Conservation (phyloP, 2,888 invertebrate genomes). For the Drosophila greeni region DNA sequence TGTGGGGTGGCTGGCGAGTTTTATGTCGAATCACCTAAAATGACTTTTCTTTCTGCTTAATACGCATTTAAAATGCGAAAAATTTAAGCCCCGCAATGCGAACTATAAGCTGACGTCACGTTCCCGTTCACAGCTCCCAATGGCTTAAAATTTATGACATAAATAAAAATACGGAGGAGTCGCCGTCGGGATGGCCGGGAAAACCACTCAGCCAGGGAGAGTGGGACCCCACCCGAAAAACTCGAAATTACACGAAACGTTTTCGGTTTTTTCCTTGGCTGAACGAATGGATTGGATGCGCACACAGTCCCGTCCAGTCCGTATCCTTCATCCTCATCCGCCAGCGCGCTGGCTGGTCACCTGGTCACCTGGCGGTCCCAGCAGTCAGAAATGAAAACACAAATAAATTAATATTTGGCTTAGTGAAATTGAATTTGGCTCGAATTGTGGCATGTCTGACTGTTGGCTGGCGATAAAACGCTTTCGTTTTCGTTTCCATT, state of each 20-base stretch:
- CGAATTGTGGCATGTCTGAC: slow-evolving; percentile 53
- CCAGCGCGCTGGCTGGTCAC: slow-evolving; percentile 56
- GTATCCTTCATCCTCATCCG: slow-evolving; percentile 13
- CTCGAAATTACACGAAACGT: slow-evolving; percentile 36
- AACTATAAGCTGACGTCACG: slow-evolving; percentile 57
- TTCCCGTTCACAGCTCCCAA: slow-evolving; percentile 67
- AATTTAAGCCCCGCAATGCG: slow-evolving; percentile 47
- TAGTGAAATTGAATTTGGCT: slow-evolving; percentile 72
- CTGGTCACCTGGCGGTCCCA: slow-evolving; percentile 50
- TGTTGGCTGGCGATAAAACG: slow-evolving; percentile 67
- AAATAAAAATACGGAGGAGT: slow-evolving; percentile 62
- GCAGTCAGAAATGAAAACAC: slow-evolving; percentile 67
- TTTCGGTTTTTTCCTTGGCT: slow-evolving; percentile 40
- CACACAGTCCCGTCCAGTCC: slow-evolving; percentile 22
- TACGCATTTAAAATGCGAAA: slow-evolving; percentile 62
- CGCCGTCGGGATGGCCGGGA: slow-evolving; percentile 27
- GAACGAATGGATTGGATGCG: slow-evolving; percentile 58
- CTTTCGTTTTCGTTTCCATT: slow-evolving; percentile 67
- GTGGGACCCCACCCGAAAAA: slow-evolving; percentile 11
- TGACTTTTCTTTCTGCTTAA: slow-evolving; percentile 48
- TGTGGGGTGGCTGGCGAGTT: slow-evolving; percentile 11
- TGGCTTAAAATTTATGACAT: slow-evolving; percentile 73
- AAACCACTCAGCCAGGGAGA: slow-evolving; percentile 24
- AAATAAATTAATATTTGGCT: slow-evolving; percentile 72
- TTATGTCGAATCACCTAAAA: slow-evolving; percentile 47